Evolutionary conservation across 2,888 invertebrate genomes (phyloP), one percentile per base, ranked within the genome.

Genomic region (Polydrusus pterygomalis): DNA sequence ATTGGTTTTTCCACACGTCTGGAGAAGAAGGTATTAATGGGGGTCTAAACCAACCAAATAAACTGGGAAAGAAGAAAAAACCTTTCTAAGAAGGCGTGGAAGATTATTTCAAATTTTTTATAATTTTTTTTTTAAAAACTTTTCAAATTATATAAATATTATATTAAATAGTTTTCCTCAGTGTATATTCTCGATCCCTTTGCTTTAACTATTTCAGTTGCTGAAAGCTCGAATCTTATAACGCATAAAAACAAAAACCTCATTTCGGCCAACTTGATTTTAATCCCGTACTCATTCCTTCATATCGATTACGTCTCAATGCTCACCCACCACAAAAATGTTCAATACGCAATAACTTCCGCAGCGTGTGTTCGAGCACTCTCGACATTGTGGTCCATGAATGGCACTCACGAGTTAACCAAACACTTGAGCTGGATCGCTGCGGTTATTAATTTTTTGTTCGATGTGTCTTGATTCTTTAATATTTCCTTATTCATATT

Each of bases 311-410:
- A 70, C 75, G 62, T 38, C 40, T 60, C 40, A 70, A 18, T 75
- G 60, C 65, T 60, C 64, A 64, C 74, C 74, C 56, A 45, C 70
- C 13, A 38, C n/a, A 60, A 47, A 49, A 58, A 38, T 40, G 47
- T 70, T 72, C 73, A 18, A 70, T 67, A 69, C 70, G 78, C 78
- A 78, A 78, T 78, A 78, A 75, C 64, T 58, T 49, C 72, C 75
- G 73, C 78, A 78, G 78, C 78, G 75, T 78, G 75, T 75, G 78
- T 75, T 78, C 47, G 69, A 78, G 78, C 18, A 75, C 78, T 62
- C 72, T 78, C 45, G 13, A 30, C 69, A 69, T 78, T 78, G 75
- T 75, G 74, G 74, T 70, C 54, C 54, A 34, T 70, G 62, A 74
- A 74, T 65, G 67, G 74, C 77, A 74, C 77, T 77, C 54, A 62